Evolutionary conservation across 2,888 invertebrate species (phyloP).

Genomic region (Clunio marinus): DNA sequence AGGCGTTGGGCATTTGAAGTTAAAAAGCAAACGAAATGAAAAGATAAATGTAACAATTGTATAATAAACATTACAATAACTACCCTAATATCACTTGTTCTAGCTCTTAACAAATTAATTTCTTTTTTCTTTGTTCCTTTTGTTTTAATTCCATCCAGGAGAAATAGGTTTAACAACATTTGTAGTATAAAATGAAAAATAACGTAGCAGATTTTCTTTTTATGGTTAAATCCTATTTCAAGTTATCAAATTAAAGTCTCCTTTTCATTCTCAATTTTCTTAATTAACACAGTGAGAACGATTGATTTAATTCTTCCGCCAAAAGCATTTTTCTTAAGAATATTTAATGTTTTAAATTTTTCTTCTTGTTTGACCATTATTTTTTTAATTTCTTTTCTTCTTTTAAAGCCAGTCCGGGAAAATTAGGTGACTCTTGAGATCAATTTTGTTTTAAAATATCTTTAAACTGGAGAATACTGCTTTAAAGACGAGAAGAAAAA

Average conservation of each 20-base stretch:
- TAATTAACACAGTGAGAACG: slow-evolving; percentile 35
- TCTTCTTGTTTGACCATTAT: slow-evolving; percentile 27
- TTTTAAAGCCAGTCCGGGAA: background rate
- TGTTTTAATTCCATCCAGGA: too few relatives aligned
- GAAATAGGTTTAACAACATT: too few relatives aligned
- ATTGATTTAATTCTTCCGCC: slow-evolving; percentile 34
- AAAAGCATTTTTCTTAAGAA: background rate
- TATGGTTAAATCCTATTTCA: slow-evolving; percentile 6
- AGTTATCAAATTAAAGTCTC: slow-evolving; percentile 36
- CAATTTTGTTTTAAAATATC: slow-evolving; percentile 34
- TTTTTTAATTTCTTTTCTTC: slow-evolving; percentile 19
- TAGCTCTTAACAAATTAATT: too few relatives aligned
- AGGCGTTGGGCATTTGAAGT: too few relatives aligned
- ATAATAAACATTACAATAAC: too few relatives aligned
- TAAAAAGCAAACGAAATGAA: too few relatives aligned
- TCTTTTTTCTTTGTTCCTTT: too few relatives aligned
- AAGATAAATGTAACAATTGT: too few relatives aligned
- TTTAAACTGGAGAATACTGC: slow-evolving; percentile 31
- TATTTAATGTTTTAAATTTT: slow-evolving; percentile 5
- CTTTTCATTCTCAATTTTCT: slow-evolving; percentile 17
- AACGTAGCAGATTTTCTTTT: too few relatives aligned
- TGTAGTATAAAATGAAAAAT: too few relatives aligned
- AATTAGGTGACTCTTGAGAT: slow-evolving; percentile 38
- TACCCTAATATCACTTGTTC: too few relatives aligned
- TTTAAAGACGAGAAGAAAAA: slow-evolving; percentile 36